A percentile compares a stretch with the other conserved stretches of the same genome.
Evolutionary conservation across 2,797 vertebrate genomes (phyloP).

Genomic region (Sebastes paucispinis): DNA sequence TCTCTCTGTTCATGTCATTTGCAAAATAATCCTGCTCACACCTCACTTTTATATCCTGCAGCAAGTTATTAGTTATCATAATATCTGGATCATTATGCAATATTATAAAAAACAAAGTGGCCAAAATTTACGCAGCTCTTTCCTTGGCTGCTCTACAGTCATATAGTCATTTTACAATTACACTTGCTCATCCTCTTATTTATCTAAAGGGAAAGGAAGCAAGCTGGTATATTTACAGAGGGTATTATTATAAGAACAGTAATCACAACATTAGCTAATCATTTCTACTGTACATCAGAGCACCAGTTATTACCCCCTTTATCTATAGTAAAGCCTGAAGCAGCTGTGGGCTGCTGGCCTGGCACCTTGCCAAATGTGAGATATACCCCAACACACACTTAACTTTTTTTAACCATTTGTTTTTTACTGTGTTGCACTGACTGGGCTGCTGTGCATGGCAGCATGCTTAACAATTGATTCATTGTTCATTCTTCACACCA

Average conservation of each 20-base stretch:
- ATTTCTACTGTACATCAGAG: background rate
- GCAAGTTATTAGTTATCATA: constrained; percentile 57
- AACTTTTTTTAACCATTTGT: constrained; percentile 34
- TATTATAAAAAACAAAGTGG: constrained; percentile 24
- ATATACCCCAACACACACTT: background rate
- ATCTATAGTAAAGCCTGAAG: constrained; percentile 2
- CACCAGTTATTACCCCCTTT: background rate
- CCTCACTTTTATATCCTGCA: background rate
- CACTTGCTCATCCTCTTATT: constrained; percentile 69
- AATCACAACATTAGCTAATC: background rate
- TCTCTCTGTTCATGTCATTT: background rate
- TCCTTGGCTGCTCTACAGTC: constrained; percentile 56
- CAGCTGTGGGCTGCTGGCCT: constrained; percentile 43
- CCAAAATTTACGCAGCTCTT: constrained; percentile 45
- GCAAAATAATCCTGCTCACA: background rate
- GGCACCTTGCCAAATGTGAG: constrained; percentile 41
- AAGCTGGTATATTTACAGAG: background rate
- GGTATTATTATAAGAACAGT: background rate
- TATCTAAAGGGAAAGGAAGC: constrained; percentile 58
- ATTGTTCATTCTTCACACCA: background rate
- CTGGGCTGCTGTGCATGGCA: background rate
- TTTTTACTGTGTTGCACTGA: constrained; percentile 5
- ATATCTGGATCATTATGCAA: constrained; percentile 51
- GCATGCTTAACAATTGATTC: background rate
- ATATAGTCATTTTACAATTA: constrained; percentile 60